Percentiles rank a stretch among this genome's conserved stretches.
Evolutionary conservation across 2,797 vertebrate species (phyloP).

Genomic region (Acestrorhynchus altus): DNA sequence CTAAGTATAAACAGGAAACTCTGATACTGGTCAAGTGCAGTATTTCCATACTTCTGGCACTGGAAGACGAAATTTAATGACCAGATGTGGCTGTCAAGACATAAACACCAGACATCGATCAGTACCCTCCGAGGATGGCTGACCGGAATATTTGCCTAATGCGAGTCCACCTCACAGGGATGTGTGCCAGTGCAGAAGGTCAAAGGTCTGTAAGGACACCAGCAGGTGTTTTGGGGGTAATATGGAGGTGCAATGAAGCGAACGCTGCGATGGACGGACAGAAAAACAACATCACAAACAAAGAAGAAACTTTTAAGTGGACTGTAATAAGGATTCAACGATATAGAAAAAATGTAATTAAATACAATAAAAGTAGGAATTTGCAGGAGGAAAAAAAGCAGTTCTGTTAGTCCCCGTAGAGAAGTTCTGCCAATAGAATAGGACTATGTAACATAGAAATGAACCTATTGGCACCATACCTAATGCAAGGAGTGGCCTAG

Average conservation of each 20-base stretch:
- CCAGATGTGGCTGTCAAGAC: slow-evolving; percentile 9
- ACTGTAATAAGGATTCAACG: too few relatives aligned
- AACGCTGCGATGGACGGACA: too few relatives aligned
- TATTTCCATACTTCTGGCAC: background rate
- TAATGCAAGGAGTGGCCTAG: too few relatives aligned
- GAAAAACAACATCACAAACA: too few relatives aligned
- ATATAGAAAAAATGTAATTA: too few relatives aligned
- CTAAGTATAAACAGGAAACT: slow-evolving; percentile 11
- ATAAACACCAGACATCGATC: slow-evolving; percentile 11
- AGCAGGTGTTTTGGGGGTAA: background rate
- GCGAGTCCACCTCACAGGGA: background rate
- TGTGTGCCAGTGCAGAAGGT: background rate
- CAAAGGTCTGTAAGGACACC: slow-evolving; percentile 26
- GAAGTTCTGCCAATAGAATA: too few relatives aligned
- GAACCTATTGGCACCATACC: too few relatives aligned
- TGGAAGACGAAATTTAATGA: slow-evolving; percentile 26
- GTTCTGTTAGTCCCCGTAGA: too few relatives aligned
- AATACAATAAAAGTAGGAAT: too few relatives aligned
- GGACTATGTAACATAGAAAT: too few relatives aligned
- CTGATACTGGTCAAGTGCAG: background rate
- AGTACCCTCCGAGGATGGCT: background rate
- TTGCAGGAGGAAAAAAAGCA: too few relatives aligned
- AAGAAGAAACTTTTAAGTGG: too few relatives aligned
- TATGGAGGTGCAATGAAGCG: background rate
- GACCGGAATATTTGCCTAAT: background rate